These are phyloP conservation scores for Vulpes lagopus DNA, from an alignment of 2,113 vertebrate genomes.

Conservation along the genomic window DNA sequence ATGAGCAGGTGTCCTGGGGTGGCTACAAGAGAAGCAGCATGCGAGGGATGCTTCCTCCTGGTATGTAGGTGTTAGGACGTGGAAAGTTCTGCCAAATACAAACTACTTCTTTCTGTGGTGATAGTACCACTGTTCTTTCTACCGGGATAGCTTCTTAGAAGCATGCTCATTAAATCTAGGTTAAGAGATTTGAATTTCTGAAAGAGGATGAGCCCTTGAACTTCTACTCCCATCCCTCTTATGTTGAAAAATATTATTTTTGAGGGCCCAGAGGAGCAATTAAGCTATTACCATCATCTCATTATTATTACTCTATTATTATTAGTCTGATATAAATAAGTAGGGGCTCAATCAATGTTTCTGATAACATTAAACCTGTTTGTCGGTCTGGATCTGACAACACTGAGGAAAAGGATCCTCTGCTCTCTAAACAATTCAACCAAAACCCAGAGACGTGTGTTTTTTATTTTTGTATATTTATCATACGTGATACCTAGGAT, in stretches of 20 bases:
- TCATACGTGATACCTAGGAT: background rate
- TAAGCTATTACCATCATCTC: background rate
- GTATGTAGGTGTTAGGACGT: background rate
- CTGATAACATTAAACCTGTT: background rate
- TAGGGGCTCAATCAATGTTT: background rate
- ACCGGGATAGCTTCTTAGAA: background rate
- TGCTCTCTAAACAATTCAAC: background rate
- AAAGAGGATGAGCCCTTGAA: background rate
- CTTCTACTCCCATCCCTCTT: background rate
- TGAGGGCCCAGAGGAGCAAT: background rate
- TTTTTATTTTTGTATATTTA: background rate
- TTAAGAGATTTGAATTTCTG: slow-evolving; percentile 45
- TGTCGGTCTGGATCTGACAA: background rate
- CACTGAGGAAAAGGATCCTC: background rate
- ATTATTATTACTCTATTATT: background rate
- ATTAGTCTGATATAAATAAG: background rate
- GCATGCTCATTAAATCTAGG: background rate
- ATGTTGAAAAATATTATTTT: background rate
- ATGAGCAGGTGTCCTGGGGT: background rate
- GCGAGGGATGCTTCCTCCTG: background rate
- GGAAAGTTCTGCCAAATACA: background rate
- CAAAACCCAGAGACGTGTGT: background rate
- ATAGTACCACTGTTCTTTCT: background rate
- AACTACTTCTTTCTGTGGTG: background rate
- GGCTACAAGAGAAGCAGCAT: background rate